These are phyloP conservation scores for Tillus elongatus DNA, from an alignment of 2,888 invertebrate species.

Conservation along the genomic window DNA sequence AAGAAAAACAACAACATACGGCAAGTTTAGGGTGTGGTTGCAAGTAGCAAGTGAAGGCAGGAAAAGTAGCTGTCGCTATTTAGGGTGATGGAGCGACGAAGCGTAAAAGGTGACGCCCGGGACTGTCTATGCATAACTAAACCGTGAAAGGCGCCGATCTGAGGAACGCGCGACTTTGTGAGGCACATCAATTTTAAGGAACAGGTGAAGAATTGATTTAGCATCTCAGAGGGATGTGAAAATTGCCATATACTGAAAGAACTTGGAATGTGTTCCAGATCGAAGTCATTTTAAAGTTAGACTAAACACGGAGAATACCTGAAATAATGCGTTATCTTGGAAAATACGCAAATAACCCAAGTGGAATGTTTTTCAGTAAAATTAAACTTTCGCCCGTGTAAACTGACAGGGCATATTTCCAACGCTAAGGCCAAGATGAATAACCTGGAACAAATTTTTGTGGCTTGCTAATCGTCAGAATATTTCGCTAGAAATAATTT, in stretches of 20 bases:
- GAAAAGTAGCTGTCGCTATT: slow-evolving; percentile 34
- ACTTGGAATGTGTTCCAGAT: slow-evolving; percentile 3
- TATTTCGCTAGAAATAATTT: too few relatives aligned
- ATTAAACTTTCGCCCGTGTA: too few relatives aligned
- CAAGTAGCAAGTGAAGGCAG: too few relatives aligned
- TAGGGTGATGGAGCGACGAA: slow-evolving; percentile 31
- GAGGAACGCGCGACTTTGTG: slow-evolving; percentile 16
- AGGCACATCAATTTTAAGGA: slow-evolving; percentile 26
- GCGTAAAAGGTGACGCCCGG: slow-evolving; percentile 32
- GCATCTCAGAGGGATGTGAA: slow-evolving; percentile 20
- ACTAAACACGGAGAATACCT: not conserved
- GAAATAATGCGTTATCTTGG: not conserved
- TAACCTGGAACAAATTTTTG: too few relatives aligned
- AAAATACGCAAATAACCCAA: not conserved
- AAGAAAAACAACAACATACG: too few relatives aligned
- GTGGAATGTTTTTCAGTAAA: too few relatives aligned
- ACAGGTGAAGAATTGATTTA: slow-evolving; percentile 31
- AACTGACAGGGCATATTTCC: too few relatives aligned
- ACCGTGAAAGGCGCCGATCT: slow-evolving; percentile 23
- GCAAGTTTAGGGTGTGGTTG: too few relatives aligned
- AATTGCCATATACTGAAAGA: not conserved
- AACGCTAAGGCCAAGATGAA: too few relatives aligned
- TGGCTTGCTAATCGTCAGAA: too few relatives aligned
- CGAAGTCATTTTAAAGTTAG: not conserved
- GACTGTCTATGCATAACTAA: slow-evolving; percentile 33